Evolutionary conservation across 1,140 invertebrate genomes (phyloP).

Genomic region (Cecropterus lyciades): DNA sequence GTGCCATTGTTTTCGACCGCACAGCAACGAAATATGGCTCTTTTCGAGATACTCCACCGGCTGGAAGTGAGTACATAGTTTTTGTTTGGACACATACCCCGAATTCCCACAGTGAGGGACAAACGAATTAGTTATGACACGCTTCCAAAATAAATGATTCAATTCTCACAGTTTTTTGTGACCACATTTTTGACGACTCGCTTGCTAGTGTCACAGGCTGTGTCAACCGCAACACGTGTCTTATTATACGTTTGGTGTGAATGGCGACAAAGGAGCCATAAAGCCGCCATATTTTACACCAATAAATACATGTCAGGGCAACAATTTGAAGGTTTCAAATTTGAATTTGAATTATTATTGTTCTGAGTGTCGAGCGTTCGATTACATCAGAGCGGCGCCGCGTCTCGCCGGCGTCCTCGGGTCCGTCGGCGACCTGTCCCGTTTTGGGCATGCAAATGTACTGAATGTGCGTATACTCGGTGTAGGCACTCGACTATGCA

Average conservation of each 20-base stretch:
- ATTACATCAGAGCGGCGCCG: conserved; percentile 68
- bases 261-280: conserved; percentile 43
- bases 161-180: conserved; percentile 53
- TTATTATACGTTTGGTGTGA: conserved; percentile 44
- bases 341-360: conserved; percentile 72
- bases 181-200: conserved; percentile 44
- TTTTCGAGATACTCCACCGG: conserved; percentile 99
- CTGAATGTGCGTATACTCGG: conserved; percentile 61
- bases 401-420: conserved; percentile 43
- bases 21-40: conserved; percentile 96
- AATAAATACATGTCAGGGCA: conserved; percentile 62
- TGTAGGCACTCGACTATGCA: conserved; percentile 60
- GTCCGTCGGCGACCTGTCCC: conserved; percentile 43
- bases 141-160: conserved; percentile 44
- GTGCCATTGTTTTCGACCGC: conserved; percentile 96
- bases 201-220: conserved; percentile 46
- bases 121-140: conserved; percentile 44
- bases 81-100: conserved; percentile 46
- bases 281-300: conserved; percentile 46
- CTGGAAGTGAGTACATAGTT: conserved; percentile 90
- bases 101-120: conserved; percentile 43
- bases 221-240: conserved; percentile 66
- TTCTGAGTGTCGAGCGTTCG: conserved; percentile 48
- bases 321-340: conserved; percentile 56
- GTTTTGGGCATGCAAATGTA: conserved; percentile 76